These are phyloP conservation scores for Myocastor coypus DNA, from an alignment of 2,113 vertebrate species.

Conservation along the genomic window DNA sequence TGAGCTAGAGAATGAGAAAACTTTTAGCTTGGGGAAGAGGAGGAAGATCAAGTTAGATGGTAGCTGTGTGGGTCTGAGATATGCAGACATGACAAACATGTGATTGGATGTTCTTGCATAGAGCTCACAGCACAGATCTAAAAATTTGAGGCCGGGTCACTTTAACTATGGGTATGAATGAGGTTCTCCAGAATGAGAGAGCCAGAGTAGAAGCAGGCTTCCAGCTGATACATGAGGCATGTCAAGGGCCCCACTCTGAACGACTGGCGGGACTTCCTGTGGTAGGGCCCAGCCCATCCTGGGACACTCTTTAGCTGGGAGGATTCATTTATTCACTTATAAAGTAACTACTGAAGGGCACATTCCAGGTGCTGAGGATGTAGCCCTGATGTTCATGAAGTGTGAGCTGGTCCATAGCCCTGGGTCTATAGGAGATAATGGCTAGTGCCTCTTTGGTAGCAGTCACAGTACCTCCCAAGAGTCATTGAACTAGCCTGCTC, in stretches of 20 bases:
- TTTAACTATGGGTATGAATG: background rate
- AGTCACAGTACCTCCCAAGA: conserved; percentile 49
- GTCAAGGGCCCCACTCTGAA: background rate
- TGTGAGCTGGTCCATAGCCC: conserved; percentile 44
- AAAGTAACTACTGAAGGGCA: conserved; percentile 41
- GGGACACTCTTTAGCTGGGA: background rate
- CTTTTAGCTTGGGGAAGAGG: background rate
- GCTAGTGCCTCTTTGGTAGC: conserved; percentile 64
- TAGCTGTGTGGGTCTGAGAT: background rate
- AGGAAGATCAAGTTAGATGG: background rate
- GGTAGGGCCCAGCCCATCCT: background rate
- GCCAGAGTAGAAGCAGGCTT: background rate
- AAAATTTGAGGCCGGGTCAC: background rate
- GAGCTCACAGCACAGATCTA: background rate
- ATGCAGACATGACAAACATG: background rate
- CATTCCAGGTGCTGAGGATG: background rate
- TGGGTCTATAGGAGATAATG: background rate
- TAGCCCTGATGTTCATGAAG: conserved; percentile 39
- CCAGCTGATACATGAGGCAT: background rate
- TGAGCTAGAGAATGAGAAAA: background rate
- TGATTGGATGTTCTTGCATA: background rate
- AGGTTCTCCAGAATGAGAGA: background rate
- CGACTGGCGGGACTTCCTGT: background rate
- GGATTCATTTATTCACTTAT: background rate
- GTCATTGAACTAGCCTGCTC: conserved; percentile 54